These are phyloP conservation scores for Bergia sp. DNA, from an alignment of 92 coral and sea anemone species.

Conservation along the genomic window DNA sequence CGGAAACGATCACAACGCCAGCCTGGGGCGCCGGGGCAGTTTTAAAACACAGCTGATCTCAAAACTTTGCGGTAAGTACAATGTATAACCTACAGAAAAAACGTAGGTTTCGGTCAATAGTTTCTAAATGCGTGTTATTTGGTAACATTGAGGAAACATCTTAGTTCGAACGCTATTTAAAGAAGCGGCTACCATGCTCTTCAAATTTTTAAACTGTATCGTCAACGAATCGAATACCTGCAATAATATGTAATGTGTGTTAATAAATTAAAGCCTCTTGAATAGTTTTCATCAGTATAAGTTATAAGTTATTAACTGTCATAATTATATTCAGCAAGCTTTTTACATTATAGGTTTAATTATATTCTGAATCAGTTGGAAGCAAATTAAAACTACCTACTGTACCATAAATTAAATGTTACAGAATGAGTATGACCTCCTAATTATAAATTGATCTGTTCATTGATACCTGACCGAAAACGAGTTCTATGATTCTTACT, in stretches of 20 bases:
- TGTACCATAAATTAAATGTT: too few relatives aligned
- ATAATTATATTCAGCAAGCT: too few relatives aligned
- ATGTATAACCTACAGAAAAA: conserved; percentile 3
- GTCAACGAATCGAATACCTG: conserved; percentile 5
- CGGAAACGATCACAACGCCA: neutral
- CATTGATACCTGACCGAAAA: too few relatives aligned
- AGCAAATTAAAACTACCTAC: too few relatives aligned
- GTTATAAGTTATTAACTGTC: too few relatives aligned
- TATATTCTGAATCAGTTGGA: too few relatives aligned
- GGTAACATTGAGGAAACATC: conserved; percentile 13
- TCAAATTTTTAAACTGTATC: neutral
- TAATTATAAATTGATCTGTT: too few relatives aligned
- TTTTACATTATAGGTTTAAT: too few relatives aligned
- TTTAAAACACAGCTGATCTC: too few relatives aligned
- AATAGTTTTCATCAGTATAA: too few relatives aligned
- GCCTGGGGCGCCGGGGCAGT: neutral
- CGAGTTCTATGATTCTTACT: too few relatives aligned
- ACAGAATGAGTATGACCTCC: too few relatives aligned
- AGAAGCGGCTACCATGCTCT: neutral
- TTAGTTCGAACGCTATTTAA: neutral
- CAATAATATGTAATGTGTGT: neutral
- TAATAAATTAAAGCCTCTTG: neutral
- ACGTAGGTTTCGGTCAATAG: neutral
- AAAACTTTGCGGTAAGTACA: conserved; percentile 21
- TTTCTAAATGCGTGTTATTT: neutral